A percentile compares a stretch with the other conserved stretches of the same genome.
Conservation (phyloP, 2,888 invertebrate species). For the Boloria selene region DNA sequence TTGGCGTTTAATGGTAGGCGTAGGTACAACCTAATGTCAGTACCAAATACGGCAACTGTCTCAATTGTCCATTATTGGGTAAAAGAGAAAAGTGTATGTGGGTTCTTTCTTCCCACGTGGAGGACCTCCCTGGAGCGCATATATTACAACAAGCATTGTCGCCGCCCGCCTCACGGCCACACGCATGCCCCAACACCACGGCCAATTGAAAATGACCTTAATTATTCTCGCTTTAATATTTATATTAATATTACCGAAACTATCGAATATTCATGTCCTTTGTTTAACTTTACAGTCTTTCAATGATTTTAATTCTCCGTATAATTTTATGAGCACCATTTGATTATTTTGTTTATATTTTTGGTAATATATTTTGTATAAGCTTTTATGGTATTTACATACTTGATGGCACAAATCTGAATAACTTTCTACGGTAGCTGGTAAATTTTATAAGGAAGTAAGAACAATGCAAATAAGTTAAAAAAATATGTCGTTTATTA, state of each 20-base stretch:
- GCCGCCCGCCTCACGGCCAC: slow-evolving; percentile 50
- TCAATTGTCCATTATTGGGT: slow-evolving; percentile 46
- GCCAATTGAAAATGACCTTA: slow-evolving; percentile 49
- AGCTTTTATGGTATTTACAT: too few species aligned
- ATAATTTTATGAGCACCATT: slow-evolving; percentile 9
- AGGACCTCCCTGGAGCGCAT: slow-evolving; percentile 78
- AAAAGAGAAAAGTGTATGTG: slow-evolving; percentile 49
- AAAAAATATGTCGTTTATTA: slow-evolving; percentile 31
- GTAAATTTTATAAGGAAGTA: neutral
- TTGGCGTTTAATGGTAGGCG: slow-evolving; percentile 39
- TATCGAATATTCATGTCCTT: slow-evolving; percentile 31
- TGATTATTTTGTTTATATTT: neutral
- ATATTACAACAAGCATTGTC: slow-evolving; percentile 61
- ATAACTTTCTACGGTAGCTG: neutral
- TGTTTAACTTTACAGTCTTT: slow-evolving; percentile 26
- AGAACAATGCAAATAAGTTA: neutral
- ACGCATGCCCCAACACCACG: slow-evolving; percentile 55
- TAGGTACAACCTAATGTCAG: slow-evolving; percentile 44
- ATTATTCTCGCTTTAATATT: slow-evolving; percentile 43
- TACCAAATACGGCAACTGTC: slow-evolving; percentile 47
- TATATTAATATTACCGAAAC: slow-evolving; percentile 33
- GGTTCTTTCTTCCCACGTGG: slow-evolving; percentile 69
- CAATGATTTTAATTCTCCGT: slow-evolving; percentile 29
- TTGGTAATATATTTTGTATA: too few species aligned
- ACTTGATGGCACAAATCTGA: too few species aligned